A percentile compares a stretch with the other conserved stretches of the same genome.
These are phyloP conservation scores for Orchesella cincta DNA, from an alignment of 1,140 invertebrate species.

Conservation along the genomic window DNA sequence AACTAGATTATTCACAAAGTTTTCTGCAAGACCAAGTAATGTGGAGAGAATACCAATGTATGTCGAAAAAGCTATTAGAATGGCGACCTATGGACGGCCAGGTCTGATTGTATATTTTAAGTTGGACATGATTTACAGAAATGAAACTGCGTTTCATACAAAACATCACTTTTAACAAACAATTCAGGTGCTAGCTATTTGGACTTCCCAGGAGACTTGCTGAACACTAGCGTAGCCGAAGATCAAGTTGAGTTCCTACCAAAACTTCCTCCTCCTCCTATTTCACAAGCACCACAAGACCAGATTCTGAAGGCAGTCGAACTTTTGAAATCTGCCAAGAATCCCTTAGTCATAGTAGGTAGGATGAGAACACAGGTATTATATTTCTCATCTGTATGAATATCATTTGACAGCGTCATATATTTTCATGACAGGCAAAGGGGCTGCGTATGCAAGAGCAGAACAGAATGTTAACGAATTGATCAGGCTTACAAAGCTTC, in stretches of 20 bases:
- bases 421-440: constrained; percentile 53
- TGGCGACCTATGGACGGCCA: constrained; percentile 82
- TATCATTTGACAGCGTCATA: too few species aligned
- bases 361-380: too few species aligned
- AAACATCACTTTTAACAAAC: constrained; percentile 51
- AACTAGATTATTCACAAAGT: constrained; percentile 83
- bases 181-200: constrained; percentile 83
- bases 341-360: constrained; percentile 87
- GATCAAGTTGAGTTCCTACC: constrained; percentile 56
- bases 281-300: constrained; percentile 67
- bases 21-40: constrained; percentile 80
- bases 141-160: neutral
- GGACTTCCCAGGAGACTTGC: constrained; percentile 83
- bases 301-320: constrained; percentile 70
- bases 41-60: constrained; percentile 80
- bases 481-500: constrained; percentile 71
- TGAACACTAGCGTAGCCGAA: constrained; percentile 61
- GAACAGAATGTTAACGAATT: constrained; percentile 72
- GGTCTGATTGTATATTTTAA: constrained; percentile 13
- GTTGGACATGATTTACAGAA: neutral
- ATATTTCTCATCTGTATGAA: too few species aligned
- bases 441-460: constrained; percentile 77
- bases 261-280: constrained; percentile 65
- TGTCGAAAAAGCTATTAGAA: constrained; percentile 87
- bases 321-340: constrained; percentile 69